These are phyloP conservation scores for Cassiopea andromeda DNA, from an alignment of 30 jellyfish, hydroid and myxozoan species.

Conservation along the genomic window DNA sequence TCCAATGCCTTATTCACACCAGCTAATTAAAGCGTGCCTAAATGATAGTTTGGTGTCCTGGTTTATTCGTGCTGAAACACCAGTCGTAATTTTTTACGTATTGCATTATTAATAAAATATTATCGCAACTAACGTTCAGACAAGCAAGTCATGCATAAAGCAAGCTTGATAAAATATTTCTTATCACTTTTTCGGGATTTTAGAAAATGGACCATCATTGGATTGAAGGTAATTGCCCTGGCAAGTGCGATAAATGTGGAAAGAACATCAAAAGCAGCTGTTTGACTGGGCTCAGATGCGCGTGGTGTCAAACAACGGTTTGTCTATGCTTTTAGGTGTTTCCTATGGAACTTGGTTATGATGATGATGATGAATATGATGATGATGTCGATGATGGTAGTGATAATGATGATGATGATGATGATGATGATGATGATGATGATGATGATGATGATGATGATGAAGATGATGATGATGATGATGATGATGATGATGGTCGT, in stretches of 20 bases:
- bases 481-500: background rate
- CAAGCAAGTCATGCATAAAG: too few species aligned
- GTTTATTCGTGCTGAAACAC: too few species aligned
- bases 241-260: slow-evolving; percentile 86
- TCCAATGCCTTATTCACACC: too few species aligned
- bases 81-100: too few species aligned
- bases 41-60: too few species aligned
- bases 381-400: background rate
- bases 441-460: background rate
- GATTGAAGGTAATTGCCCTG: slow-evolving; percentile 97
- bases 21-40: too few species aligned
- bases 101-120: too few species aligned
- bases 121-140: too few species aligned
- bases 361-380: background rate
- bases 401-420: background rate
- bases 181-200: background rate
- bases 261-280: slow-evolving; percentile 88
- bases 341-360: background rate
- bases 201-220: slow-evolving; percentile 94
- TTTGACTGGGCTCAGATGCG: slow-evolving; percentile 92
- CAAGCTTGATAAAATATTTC: background rate
- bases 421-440: background rate
- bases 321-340: background rate
- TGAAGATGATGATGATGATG: background rate
- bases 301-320: slow-evolving; percentile 94